phyloP scores from a whole-genome alignment of 2,113 vertebrate species.

The Enhydra lutris region DNA sequence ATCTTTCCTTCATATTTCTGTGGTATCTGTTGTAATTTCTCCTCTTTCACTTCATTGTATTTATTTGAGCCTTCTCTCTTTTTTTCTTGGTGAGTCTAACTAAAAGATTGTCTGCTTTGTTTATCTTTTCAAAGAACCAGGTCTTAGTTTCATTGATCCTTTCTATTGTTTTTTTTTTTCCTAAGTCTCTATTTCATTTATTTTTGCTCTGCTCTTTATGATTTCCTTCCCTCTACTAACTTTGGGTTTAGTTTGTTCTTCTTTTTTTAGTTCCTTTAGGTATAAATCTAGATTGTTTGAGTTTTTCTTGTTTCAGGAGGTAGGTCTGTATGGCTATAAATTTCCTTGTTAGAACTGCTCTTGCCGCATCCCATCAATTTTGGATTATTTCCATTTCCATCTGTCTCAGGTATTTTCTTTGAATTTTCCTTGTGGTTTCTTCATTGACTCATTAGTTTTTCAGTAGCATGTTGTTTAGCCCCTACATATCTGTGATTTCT shows the following conservation, averaged over 20 bases:
- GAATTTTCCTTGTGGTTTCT: not conserved
- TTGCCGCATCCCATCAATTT: not conserved
- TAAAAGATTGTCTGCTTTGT: not conserved
- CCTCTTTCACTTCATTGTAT: not conserved
- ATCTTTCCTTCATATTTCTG: not conserved
- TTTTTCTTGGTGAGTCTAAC: not conserved
- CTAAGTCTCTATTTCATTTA: not conserved
- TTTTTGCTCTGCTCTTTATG: not conserved
- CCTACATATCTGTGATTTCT: not conserved
- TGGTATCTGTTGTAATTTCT: not conserved
- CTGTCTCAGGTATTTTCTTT: not conserved
- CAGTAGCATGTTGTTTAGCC: not conserved
- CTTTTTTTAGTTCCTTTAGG: not conserved
- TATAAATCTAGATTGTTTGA: not conserved
- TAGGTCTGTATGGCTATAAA: not conserved
- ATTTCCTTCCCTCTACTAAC: not conserved
- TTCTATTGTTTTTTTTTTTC: not conserved
- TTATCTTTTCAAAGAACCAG: not conserved
- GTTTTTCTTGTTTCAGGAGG: not conserved
- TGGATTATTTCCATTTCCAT: not conserved
- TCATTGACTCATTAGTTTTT: not conserved
- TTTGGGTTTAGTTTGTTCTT: not conserved
- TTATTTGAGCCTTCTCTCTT: not conserved
- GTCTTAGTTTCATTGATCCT: not conserved
- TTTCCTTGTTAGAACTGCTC: not conserved